Evolutionary conservation across 2,113 vertebrate genomes (phyloP).

Genomic region (Kryptolebias marmoratus): DNA sequence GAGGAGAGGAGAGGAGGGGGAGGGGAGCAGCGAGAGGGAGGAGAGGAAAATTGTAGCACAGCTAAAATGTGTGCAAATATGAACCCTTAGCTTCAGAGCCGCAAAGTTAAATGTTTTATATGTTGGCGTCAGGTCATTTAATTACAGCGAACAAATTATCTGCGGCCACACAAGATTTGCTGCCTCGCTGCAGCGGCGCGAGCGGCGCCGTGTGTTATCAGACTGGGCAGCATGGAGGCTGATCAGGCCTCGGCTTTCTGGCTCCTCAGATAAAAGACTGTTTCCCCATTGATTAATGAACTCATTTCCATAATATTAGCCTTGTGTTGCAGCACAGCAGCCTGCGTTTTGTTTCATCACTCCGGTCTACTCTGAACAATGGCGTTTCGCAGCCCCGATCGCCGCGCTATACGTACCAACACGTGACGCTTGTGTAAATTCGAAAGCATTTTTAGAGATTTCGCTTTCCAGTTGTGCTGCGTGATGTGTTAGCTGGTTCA

Average conservation of each 20-base stretch:
- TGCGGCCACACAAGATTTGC: conserved; percentile 15
- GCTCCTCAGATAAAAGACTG: conserved; percentile 72
- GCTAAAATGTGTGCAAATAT: conserved; percentile 41
- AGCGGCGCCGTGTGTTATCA: conserved; percentile 48
- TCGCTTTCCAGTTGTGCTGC: conserved; percentile 1
- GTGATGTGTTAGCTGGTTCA: conserved; percentile 3
- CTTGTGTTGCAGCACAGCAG: conserved; percentile 52
- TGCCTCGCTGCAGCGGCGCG: not conserved
- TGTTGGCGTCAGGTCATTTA: not conserved
- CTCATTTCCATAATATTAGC: conserved; percentile 79
- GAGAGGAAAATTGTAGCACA: conserved; percentile 42
- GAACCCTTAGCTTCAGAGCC: not conserved
- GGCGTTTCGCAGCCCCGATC: conserved; percentile 7
- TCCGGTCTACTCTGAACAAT: conserved; percentile 2
- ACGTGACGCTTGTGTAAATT: conserved; percentile 15
- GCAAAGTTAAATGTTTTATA: not conserved
- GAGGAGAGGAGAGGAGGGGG: conserved; percentile 47
- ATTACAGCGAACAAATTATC: conserved; percentile 32
- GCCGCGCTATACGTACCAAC: not conserved
- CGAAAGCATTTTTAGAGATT: not conserved
- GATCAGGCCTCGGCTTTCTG: conserved; percentile 51
- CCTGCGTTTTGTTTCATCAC: conserved; percentile 32
- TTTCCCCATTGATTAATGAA: conserved; percentile 78
- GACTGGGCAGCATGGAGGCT: conserved; percentile 39
- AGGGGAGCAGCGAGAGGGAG: conserved; percentile 3